These are phyloP conservation scores for Cheilosia urbana DNA, from an alignment of 2,888 invertebrate species.

Conservation along the genomic window DNA sequence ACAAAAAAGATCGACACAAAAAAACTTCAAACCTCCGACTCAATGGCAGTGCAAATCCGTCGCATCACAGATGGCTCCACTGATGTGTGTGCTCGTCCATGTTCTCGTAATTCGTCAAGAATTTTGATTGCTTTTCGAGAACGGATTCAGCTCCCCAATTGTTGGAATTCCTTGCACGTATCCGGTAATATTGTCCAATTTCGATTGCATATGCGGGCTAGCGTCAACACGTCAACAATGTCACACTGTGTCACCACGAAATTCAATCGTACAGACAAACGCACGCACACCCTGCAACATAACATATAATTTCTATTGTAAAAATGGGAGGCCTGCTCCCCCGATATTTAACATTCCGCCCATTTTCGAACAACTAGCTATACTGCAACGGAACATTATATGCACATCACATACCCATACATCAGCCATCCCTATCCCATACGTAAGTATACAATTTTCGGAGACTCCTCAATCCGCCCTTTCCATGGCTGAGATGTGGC, in stretches of 20 bases:
- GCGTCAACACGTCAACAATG: constrained; percentile 72
- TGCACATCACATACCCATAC: constrained; percentile 16
- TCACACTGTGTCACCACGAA: constrained; percentile 65
- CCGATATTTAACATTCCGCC: constrained; percentile 41
- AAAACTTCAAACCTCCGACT: neutral
- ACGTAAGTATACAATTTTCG: constrained; percentile 20
- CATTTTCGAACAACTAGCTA: constrained; percentile 26
- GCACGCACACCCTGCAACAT: constrained; percentile 20
- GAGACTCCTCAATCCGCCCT: constrained; percentile 40
- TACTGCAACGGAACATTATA: constrained; percentile 3
- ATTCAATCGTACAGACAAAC: constrained; percentile 37
- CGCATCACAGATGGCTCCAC: constrained; percentile 41
- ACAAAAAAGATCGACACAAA: neutral
- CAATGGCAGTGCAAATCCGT: constrained; percentile 41
- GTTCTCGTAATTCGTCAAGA: constrained; percentile 73
- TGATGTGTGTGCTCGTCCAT: constrained; percentile 60
- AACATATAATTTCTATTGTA: constrained; percentile 56
- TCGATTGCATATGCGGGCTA: constrained; percentile 70
- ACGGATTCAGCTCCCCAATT: constrained; percentile 42
- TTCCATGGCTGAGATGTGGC: constrained; percentile 11
- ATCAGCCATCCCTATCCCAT: neutral
- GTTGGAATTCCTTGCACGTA: constrained; percentile 71
- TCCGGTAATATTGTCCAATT: constrained; percentile 74
- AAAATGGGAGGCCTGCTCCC: constrained; percentile 23
- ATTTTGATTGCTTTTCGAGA: constrained; percentile 73